A percentile compares a stretch with the other conserved stretches of the same genome.
phyloP scores from a whole-genome alignment of 2,797 vertebrate species.

The Uromys caudimaculatus region DNA sequence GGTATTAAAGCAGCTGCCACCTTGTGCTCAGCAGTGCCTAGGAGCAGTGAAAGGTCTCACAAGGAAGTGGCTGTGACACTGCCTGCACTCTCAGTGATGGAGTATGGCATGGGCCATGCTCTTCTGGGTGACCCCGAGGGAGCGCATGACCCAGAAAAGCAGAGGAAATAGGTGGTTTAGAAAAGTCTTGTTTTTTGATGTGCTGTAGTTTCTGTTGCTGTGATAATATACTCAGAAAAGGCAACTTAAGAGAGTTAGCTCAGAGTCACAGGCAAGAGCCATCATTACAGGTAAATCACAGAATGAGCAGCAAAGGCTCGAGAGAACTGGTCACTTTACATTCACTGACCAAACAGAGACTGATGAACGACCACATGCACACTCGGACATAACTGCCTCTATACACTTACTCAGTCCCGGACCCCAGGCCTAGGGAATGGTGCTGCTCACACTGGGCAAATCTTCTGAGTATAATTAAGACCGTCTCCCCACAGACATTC shows the following conservation, averaged over 20 bases:
- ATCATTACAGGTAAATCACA: neutral
- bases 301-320: neutral
- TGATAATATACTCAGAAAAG: neutral
- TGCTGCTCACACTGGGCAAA: neutral
- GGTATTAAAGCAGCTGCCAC: neutral
- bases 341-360: neutral
- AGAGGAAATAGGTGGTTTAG: neutral
- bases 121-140: neutral
- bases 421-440: neutral
- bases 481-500: neutral
- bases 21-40: rapidly evolving
- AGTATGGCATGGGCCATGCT: rapidly evolving
- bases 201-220: neutral
- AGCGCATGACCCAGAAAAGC: neutral
- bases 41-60: rapidly evolving
- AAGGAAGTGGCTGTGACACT: rapidly evolving
- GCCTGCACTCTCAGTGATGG: rapidly evolving
- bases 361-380: too few relatives aligned
- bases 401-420: neutral
- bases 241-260: neutral
- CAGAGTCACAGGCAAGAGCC: neutral
- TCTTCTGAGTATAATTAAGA: neutral
- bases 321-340: too few relatives aligned
- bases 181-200: neutral
- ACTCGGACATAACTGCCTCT: neutral